Conservation (phyloP, 2,888 invertebrate genomes). For the Diarsia brunnea region DNA sequence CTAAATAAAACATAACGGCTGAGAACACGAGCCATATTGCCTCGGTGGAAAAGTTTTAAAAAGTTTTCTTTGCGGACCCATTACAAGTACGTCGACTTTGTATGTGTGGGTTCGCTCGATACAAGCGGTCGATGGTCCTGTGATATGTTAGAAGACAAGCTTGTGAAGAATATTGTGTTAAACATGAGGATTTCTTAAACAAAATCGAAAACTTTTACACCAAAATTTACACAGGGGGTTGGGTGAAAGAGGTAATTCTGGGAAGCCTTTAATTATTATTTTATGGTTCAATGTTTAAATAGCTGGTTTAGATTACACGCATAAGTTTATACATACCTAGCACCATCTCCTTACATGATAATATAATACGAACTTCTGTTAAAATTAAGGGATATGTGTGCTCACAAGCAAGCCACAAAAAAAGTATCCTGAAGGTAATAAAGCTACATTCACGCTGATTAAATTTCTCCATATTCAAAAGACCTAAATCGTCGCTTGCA, state of each 20-base stretch:
- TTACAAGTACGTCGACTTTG: conserved; percentile 87
- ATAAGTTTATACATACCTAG: background rate
- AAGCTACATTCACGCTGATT: conserved; percentile 6
- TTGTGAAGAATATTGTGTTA: conserved; percentile 45
- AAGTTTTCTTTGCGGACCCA: conserved; percentile 91
- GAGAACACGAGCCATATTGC: conserved; percentile 91
- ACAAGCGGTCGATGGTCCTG: conserved; percentile 85
- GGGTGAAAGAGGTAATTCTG: conserved; percentile 9
- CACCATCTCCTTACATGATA: background rate
- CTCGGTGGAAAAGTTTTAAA: conserved; percentile 91
- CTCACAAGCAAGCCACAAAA: background rate
- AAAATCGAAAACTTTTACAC: conserved; percentile 26
- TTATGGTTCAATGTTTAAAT: background rate
- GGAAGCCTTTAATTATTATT: conserved; percentile 21
- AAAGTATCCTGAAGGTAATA: background rate
- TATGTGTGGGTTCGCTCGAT: conserved; percentile 85
- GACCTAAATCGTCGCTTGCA: conserved; percentile 25
- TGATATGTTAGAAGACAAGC: conserved; percentile 69
- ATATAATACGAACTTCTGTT: background rate
- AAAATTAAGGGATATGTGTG: too few relatives aligned
- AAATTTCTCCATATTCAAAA: conserved; percentile 27
- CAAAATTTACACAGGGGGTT: conserved; percentile 11
- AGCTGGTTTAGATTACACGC: conserved; percentile 13
- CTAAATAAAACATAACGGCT: conserved; percentile 90
- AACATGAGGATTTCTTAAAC: conserved; percentile 34